phyloP scores from a whole-genome alignment of 2,888 invertebrate genomes.

The Lasius fuliginosus region DNA sequence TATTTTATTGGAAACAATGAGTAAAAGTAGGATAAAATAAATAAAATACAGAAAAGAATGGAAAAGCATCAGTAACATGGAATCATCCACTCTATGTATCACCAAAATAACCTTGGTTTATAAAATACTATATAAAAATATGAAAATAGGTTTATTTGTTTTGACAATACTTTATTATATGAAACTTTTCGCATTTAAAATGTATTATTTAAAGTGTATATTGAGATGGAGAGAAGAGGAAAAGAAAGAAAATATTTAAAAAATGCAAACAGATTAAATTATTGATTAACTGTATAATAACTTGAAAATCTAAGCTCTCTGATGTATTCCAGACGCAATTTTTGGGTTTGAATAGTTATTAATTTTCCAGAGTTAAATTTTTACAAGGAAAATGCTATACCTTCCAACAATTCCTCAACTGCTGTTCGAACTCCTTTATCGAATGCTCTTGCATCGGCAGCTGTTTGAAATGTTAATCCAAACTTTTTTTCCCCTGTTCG shows the following conservation, averaged over 20 bases:
- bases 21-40: neutral
- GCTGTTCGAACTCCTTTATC: slow-evolving; percentile 96
- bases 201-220: neutral
- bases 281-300: neutral
- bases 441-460: slow-evolving; percentile 97
- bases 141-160: neutral
- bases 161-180: neutral
- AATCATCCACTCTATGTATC: neutral
- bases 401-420: slow-evolving; percentile 96
- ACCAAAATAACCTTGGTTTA: neutral
- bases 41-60: neutral
- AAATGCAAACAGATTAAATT: neutral
- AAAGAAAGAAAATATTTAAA: neutral
- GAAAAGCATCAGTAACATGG: neutral
- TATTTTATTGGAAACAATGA: neutral
- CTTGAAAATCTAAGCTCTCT: neutral
- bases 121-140: neutral
- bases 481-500: slow-evolving; percentile 97
- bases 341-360: neutral
- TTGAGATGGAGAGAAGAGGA: neutral
- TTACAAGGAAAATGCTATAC: slow-evolving; percentile 86
- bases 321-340: neutral
- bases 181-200: neutral
- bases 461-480: slow-evolving; percentile 98
- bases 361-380: neutral